phyloP scores from a whole-genome alignment of 2,797 vertebrate genomes.

The Pantherophis vulpinus region DNA sequence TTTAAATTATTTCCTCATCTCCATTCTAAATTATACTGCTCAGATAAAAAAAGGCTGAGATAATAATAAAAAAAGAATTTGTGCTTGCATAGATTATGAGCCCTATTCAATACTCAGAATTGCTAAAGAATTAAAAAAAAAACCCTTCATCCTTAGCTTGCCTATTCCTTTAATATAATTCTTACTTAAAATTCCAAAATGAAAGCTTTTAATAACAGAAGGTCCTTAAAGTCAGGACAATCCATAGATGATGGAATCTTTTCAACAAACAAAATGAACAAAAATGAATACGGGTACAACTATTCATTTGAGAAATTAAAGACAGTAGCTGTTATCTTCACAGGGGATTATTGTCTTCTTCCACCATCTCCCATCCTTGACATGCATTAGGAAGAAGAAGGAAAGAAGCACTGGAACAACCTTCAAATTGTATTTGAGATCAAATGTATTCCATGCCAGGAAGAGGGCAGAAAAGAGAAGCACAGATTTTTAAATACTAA shows the following conservation, averaged over 20 bases:
- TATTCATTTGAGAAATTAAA: background rate
- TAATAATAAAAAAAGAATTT: background rate
- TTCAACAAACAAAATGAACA: background rate
- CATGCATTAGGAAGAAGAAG: slow-evolving; percentile 16
- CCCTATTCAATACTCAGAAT: background rate
- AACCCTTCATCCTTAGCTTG: background rate
- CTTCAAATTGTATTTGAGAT: background rate
- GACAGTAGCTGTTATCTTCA: background rate
- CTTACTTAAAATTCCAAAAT: background rate
- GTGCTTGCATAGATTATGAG: background rate
- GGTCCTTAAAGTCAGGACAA: rapidly evolving
- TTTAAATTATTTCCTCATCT: background rate
- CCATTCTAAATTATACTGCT: background rate
- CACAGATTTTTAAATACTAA: background rate
- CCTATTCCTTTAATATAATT: background rate
- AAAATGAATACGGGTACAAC: background rate
- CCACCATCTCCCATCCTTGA: background rate
- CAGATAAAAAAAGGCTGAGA: background rate
- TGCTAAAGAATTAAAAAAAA: background rate
- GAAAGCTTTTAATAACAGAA: background rate
- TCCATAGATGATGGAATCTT: background rate
- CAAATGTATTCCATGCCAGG: background rate
- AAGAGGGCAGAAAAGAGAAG: background rate
- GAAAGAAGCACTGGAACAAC: background rate
- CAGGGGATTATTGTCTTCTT: background rate